phyloP scores from a whole-genome alignment of 2,797 vertebrate species.

The Poecilia gillii region DNA sequence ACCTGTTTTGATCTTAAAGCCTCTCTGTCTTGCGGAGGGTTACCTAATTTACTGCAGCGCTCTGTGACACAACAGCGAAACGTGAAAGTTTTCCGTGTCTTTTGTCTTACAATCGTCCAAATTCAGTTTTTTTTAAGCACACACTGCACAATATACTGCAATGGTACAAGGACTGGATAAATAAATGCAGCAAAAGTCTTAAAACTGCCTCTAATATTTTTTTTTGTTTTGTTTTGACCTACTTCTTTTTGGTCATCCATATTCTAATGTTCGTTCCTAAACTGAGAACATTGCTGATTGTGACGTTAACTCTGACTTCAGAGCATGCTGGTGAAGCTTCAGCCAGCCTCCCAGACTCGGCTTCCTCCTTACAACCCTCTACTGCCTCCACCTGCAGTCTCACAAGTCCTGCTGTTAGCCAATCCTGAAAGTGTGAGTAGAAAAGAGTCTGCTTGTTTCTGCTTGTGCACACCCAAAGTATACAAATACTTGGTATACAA shows the following conservation, averaged over 20 bases:
- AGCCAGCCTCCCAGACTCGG: conserved; percentile 82
- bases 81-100: background rate
- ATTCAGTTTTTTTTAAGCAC: background rate
- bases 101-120: background rate
- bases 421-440: conserved; percentile 84
- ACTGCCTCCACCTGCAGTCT: conserved; percentile 82
- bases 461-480: background rate
- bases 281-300: background rate
- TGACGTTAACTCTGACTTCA: conserved; percentile 44
- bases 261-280: background rate
- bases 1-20: too few relatives aligned
- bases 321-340: conserved; percentile 88
- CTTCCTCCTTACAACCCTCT: conserved; percentile 88
- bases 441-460: background rate
- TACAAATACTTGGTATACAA: background rate
- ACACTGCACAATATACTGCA: background rate
- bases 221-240: background rate
- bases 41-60: too few relatives aligned
- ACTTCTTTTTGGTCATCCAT: background rate
- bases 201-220: background rate
- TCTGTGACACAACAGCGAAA: too few relatives aligned
- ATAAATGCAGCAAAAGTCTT: background rate
- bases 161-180: background rate
- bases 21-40: too few relatives aligned
- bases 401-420: conserved; percentile 86